These are phyloP conservation scores for Busseola fusca DNA, from an alignment of 2,888 invertebrate species.

Conservation along the genomic window DNA sequence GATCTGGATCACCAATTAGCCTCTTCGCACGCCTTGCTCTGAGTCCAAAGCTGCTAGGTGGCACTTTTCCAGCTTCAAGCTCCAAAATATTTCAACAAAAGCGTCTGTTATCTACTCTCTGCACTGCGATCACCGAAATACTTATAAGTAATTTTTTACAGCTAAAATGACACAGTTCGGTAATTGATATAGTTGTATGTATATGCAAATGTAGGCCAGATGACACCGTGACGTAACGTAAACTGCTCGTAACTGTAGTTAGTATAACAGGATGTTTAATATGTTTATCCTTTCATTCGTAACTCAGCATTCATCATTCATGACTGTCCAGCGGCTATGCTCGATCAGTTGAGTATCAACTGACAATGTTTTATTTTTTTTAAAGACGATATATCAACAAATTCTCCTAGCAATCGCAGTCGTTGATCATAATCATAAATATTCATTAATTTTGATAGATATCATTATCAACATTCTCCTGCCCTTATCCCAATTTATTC, in stretches of 20 bases:
- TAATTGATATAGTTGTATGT: not conserved
- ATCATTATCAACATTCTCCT: no score
- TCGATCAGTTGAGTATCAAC: not conserved
- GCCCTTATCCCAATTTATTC: no score
- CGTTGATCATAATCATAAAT: no score
- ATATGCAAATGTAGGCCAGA: not conserved
- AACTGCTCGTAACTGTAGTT: not conserved
- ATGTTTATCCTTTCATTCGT: conserved; percentile 14
- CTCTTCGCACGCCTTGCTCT: no score
- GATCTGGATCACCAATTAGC: no score
- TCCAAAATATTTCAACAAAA: no score
- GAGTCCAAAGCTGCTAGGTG: no score
- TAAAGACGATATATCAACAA: not conserved
- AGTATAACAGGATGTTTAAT: conserved; percentile 25
- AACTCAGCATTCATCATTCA: conserved; percentile 3
- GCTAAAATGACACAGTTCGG: not conserved
- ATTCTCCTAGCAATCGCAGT: not conserved
- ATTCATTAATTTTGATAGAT: no score
- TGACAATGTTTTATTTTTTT: conserved; percentile 7
- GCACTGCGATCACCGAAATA: not conserved
- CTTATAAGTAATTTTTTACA: not conserved
- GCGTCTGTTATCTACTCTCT: no score
- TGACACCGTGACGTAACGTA: conserved; percentile 4
- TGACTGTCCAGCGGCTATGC: conserved; percentile 3
- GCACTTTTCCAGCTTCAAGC: no score